Evolutionary conservation across 2,888 invertebrate genomes (phyloP), one percentile per base, ranked within the genome.

Genomic region (Tuberolachnus salignus): DNA sequence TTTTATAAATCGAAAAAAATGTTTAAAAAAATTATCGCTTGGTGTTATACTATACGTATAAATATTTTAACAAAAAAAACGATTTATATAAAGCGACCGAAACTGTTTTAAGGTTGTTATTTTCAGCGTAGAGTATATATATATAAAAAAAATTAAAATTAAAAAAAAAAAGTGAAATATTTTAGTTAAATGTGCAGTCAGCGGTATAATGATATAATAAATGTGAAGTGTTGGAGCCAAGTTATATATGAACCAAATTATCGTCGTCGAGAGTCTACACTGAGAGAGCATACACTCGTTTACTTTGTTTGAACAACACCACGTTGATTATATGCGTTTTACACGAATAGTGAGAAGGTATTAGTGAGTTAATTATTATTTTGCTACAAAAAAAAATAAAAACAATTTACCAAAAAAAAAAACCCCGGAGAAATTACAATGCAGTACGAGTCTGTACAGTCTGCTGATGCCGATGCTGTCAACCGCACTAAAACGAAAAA

Each of bases 301-400:
- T 42, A 73, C 46, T 73, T 42, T 51, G 42, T 73, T 53, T 51
- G 61, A 73, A 63, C 34, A 71, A 46, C 46, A 23, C 42, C 11
- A 51, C 19, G 51, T 53, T 61, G 42, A 63, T 73, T 63, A 73
- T 63, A 73, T 63, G 51, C 63, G 42, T 73, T 73, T 63, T 42
- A 73, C 63, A 63, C 51, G 34, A 49, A 34, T 19, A 14, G n/a
- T n/a, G n/a, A n/a, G n/a, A 4, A 34, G 34, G 34, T 34, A 34
- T 51, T 57, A 57, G 70, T 57, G 44, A 44, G 57, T 57, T 71
- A 71, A 71, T 71, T 11, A 23, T 49, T 61, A 49, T 72, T 61
- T 19, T 49, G 3, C 6, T 34, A 4, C 34, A 4, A 34, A 34
- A 34, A 34, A 34, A 34, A 34, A 6, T 4, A 34, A n/a, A n/a